A percentile compares a stretch with the other conserved stretches of the same genome.
Conservation (phyloP, 2,888 invertebrate genomes). For the Coecobrya sp. region DNA sequence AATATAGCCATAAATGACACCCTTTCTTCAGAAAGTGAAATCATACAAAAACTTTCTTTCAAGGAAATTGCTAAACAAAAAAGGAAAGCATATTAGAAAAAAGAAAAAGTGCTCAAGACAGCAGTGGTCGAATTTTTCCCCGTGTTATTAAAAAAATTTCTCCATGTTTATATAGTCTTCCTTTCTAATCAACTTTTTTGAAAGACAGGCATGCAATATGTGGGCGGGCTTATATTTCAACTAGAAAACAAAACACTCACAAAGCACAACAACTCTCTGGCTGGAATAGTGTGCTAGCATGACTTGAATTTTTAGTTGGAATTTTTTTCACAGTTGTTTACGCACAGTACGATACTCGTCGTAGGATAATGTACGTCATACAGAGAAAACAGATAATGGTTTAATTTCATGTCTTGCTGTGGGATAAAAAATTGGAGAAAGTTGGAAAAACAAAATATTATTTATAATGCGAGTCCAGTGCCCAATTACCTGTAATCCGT, state of each 20-base stretch:
- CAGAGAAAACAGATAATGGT: conserved; percentile 49
- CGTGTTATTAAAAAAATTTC: neutral
- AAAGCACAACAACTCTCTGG: neutral
- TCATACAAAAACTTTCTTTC: neutral
- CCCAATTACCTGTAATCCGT: too few species aligned
- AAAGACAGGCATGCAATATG: conserved; percentile 69
- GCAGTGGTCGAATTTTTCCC: neutral
- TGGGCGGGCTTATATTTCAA: conserved; percentile 50
- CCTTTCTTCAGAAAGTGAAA: neutral
- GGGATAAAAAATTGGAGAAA: neutral
- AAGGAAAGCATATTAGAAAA: neutral
- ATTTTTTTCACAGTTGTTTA: too few species aligned
- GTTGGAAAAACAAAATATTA: conserved; percentile 57
- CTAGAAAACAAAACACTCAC: neutral
- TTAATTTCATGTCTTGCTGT: conserved; percentile 45
- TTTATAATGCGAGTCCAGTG: neutral
- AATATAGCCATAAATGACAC: neutral
- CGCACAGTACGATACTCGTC: too few species aligned
- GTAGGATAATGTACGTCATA: neutral
- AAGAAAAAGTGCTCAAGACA: neutral
- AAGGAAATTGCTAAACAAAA: neutral
- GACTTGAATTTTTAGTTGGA: too few species aligned
- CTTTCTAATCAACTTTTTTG: conserved; percentile 59
- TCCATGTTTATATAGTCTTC: conserved; percentile 55
- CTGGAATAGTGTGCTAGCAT: neutral